Evolutionary conservation across 2,113 vertebrate genomes (phyloP), one percentile per base, ranked within the genome.

Genomic region (Porphyrio hochstetteri): DNA sequence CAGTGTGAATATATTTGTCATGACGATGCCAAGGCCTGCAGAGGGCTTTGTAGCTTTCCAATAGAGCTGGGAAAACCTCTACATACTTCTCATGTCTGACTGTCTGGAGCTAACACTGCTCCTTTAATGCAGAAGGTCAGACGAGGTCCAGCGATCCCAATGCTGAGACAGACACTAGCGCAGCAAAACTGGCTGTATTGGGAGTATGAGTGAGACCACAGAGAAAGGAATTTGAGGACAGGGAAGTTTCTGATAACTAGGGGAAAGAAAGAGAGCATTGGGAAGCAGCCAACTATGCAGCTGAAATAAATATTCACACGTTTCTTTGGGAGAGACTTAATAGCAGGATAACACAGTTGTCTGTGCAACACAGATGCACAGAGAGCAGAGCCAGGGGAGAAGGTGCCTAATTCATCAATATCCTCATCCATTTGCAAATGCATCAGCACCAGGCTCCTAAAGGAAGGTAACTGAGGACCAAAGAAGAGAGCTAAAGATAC

Each of bases 201-300:
- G 86, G 88, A 95, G 81, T 29, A 64, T 53, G 87, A 89, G 69
- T 12, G 86, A 95, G 95, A 93, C 94, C 91, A 93, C 91, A 96
- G 89, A 97, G 93, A 96, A 85, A 95, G 81, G 95, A 95, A 95
- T 95, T 82, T 95, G 82, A 93, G 92, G 91, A 86, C 84, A 85
- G 67, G 61, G 91, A 93, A 84, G 88, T 63, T 94, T 95, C 92
- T 94, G 96, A 94, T 93, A 91, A 96, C 77, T 84, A 44, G 65
- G 44, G 76, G 70, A 94, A 95, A 94, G 90, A 94, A 92, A 86
- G 61, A 92, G 38, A 76, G 70, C 55, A 17, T 2, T 96, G 93
- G 95, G 70, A 93, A 93, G 92, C 91, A 85, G 92, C 88, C 93
- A 96, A 57, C 53, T 94, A 81, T 76, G 88, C 48, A 78, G 61